Evolutionary conservation across 2,113 vertebrate genomes (phyloP).

Genomic region (Nothoprocta perdicaria): DNA sequence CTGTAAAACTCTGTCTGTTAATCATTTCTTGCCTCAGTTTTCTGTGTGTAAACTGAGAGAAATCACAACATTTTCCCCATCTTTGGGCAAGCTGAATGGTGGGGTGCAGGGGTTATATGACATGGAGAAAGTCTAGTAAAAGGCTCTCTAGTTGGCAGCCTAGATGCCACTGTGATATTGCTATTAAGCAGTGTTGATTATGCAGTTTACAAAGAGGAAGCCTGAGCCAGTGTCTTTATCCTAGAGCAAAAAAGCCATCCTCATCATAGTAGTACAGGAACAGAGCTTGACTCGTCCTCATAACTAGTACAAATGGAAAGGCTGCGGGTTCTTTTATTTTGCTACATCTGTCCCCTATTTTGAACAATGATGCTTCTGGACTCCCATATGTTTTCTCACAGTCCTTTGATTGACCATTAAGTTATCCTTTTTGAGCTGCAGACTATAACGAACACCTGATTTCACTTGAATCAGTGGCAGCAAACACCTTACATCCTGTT

Average conservation of each 20-base stretch:
- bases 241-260: neutral
- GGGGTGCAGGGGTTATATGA: neutral
- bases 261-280: neutral
- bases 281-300: neutral
- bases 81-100: neutral
- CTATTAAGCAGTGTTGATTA: neutral
- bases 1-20: neutral
- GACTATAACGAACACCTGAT: neutral
- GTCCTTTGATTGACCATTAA: neutral
- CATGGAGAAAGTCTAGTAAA: neutral
- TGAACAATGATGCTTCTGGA: neutral
- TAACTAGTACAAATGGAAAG: neutral
- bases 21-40: constrained; percentile 17
- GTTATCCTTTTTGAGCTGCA: neutral
- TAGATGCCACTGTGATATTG: neutral
- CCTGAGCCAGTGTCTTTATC: neutral
- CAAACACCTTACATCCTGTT: neutral
- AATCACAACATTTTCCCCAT: neutral
- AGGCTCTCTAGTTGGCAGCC: neutral
- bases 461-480: neutral
- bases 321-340: neutral
- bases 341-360: neutral
- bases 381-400: neutral
- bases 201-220: neutral
- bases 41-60: neutral